Conservation (phyloP, 1,140 invertebrate species). For the Drosophila neocordata region DNA sequence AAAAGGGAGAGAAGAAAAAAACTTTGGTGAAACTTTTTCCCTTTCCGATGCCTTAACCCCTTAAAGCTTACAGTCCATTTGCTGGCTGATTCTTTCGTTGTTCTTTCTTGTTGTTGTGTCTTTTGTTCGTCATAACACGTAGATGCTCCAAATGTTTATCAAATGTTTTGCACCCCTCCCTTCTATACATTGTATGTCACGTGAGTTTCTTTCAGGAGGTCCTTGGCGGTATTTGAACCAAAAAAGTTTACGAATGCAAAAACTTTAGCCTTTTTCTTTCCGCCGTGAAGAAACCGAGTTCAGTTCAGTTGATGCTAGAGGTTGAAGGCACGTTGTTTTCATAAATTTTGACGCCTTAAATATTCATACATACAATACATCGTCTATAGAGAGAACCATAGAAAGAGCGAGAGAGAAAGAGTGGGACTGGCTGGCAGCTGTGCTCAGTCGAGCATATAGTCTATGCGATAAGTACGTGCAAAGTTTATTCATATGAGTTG, state of each 20-base stretch:
- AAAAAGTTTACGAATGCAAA: constrained; percentile 66
- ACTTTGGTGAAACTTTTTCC: constrained; percentile 50
- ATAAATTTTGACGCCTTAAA: constrained; percentile 76
- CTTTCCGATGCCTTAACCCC: constrained; percentile 14
- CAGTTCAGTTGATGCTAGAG: constrained; percentile 19
- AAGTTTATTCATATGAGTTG: constrained; percentile 72
- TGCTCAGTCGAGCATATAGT: constrained; percentile 73
- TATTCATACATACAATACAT: constrained; percentile 60
- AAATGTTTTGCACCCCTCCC: constrained; percentile 57
- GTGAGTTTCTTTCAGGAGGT: constrained; percentile 34
- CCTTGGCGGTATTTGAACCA: constrained; percentile 17
- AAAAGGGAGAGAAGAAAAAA: constrained; percentile 20
- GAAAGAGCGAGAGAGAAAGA: constrained; percentile 32
- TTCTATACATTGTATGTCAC: constrained; percentile 63
- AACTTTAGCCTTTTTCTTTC: constrained; percentile 59
- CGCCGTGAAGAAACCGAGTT: constrained; percentile 15
- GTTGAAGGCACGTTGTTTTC: constrained; percentile 73
- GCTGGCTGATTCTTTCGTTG: constrained; percentile 54
- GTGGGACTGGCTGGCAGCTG: constrained; percentile 54
- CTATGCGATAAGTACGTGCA: constrained; percentile 79
- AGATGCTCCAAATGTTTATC: constrained; percentile 72
- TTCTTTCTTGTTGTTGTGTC: constrained; percentile 22
- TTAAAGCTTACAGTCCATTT: constrained; percentile 63
- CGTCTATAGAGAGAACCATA: background rate
- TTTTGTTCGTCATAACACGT: constrained; percentile 65